Conservation (phyloP, 2,888 invertebrate genomes). For the Lottia scabra region DNA sequence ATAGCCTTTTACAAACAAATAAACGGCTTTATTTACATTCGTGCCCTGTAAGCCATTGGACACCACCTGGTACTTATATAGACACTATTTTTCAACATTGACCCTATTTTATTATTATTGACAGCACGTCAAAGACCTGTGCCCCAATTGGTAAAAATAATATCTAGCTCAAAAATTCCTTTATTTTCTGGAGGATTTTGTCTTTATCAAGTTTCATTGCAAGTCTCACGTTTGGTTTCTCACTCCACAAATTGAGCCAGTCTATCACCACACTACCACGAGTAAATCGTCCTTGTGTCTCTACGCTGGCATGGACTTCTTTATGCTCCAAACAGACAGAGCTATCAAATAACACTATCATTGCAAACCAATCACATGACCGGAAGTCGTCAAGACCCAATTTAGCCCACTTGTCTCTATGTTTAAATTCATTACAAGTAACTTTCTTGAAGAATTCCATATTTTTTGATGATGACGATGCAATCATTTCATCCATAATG, state of each 20-base stretch:
- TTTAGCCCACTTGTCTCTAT: conserved; percentile 25
- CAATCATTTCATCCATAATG: too few species aligned
- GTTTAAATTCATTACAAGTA: conserved; percentile 5
- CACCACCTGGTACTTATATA: too few species aligned
- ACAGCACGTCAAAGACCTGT: too few species aligned
- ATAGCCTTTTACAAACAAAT: too few species aligned
- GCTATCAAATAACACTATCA: conserved; percentile 49
- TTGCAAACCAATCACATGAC: conserved; percentile 56
- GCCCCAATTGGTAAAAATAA: too few species aligned
- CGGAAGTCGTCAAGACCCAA: conserved; percentile 23
- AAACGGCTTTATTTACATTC: too few species aligned
- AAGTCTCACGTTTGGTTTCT: conserved; percentile 51
- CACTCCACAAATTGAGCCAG: conserved; percentile 40
- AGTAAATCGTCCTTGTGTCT: conserved; percentile 74
- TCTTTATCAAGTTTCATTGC: conserved; percentile 8
- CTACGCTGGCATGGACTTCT: conserved; percentile 71
- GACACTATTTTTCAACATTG: too few species aligned
- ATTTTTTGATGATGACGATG: too few species aligned
- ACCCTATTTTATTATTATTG: too few species aligned
- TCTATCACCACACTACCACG: conserved; percentile 78
- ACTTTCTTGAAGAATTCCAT: conserved; percentile 40
- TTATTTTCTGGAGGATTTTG: too few species aligned
- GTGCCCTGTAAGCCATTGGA: too few species aligned
- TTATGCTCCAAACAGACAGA: conserved; percentile 39
- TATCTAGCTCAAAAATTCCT: too few species aligned